Base-by-base conservation (phyloP, 2,797 vertebrate species). In the Macrochelys suwanniensis region DNA sequence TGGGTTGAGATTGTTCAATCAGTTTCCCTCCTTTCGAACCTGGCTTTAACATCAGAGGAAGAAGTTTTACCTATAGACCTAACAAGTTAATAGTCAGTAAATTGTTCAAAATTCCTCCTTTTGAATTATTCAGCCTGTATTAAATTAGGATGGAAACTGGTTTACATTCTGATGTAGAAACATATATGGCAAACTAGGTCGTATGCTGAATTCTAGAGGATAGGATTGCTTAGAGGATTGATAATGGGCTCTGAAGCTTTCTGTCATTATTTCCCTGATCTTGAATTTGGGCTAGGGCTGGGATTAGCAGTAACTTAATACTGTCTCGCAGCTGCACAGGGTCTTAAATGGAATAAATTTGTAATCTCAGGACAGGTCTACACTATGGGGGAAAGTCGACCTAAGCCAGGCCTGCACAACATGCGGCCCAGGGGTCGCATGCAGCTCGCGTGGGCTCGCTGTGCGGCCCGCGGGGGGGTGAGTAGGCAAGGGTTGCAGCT, bases 11-110 rank as follows among this genome's bases (percentile, higher is more conserved):
- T 56, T 19, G 8, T 93, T 80, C 57, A 82, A 45, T 7, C 42
- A 26, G 0, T 25, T 95, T 28, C 3, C 85, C 50, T 21, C 88
- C 9, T 0, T 77, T 42, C 90, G 90, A 47, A 49, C 51, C 42
- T 81, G 51, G 88, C 86, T 94, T 74, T 77, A 94, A 90, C 13
- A 93, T n/a, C 12, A 76, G 54, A 87, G 45, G 74, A 47, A 31
- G 26, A 77, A 50, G 5, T 47, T 89, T 82, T 87, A 3, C 37
- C 53, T 3, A 1, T 92, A 31, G 88, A 87, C 87, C n/a, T 82
- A 80, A 79, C 0, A 61, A 84, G 59, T 8, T 71, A 78, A 84
- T 82, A 42, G 5, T 82, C 6, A 80, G 37, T 93, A 76, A 74
- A 57, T 79, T 6, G 23, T 50, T 95, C 90, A 19, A 57, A 42